A percentile compares a stretch with the other conserved stretches of the same genome.
Conservation (phyloP, 2,113 vertebrate species). For the Callionymus lyra region DNA sequence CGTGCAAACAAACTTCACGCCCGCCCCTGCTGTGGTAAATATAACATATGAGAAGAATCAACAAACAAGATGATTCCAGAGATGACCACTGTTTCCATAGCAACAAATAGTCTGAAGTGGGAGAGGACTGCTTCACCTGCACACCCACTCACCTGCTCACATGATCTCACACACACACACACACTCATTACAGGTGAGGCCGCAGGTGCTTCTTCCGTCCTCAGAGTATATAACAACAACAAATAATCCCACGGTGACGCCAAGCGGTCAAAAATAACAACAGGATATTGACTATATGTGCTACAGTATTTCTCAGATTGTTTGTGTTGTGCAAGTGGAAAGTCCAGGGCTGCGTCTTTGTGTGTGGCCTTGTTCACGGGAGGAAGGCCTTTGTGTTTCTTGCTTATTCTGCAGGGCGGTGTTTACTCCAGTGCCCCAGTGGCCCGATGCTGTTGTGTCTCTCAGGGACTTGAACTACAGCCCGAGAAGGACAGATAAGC, state of each 20-base stretch:
- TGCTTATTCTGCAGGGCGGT: conserved; percentile 46
- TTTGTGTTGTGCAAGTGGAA: conserved; percentile 44
- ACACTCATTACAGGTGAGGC: conserved; percentile 2
- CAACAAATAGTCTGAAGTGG: too few relatives aligned
- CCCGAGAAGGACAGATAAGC: conserved; percentile 41
- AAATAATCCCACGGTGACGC: conserved; percentile 54
- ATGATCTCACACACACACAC: too few relatives aligned
- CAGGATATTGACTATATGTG: conserved; percentile 45
- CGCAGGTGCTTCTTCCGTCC: conserved; percentile 26
- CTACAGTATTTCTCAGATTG: conserved; percentile 14
- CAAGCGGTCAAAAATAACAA: conserved; percentile 27
- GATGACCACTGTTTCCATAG: too few relatives aligned
- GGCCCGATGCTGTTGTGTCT: conserved; percentile 47
- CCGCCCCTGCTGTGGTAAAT: too few relatives aligned
- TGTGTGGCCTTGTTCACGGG: conserved; percentile 41
- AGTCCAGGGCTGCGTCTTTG: conserved; percentile 13
- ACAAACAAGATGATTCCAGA: too few relatives aligned
- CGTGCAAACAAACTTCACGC: too few relatives aligned
- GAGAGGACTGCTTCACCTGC: not conserved
- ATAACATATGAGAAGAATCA: too few relatives aligned
- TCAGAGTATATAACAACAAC: conserved; percentile 42
- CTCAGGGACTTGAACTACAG: conserved; percentile 28
- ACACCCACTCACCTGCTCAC: conserved; percentile 1
- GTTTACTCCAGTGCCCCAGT: conserved; percentile 44
- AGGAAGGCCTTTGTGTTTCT: conserved; percentile 38